phyloP scores from a whole-genome alignment of 2,797 vertebrate species.

The Xenopus petersii region DNA sequence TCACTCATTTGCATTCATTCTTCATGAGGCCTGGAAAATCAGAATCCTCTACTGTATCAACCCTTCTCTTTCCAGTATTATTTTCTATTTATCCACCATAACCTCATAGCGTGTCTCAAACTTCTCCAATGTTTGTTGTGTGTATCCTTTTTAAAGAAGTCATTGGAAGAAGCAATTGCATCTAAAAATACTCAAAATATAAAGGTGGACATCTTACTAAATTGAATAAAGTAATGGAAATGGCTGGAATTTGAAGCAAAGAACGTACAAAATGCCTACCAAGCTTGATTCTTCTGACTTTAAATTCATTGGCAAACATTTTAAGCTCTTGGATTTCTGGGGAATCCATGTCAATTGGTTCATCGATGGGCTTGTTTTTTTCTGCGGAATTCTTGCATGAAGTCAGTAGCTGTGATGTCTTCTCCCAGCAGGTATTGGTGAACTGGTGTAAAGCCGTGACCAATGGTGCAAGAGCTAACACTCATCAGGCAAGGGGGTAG shows the following conservation, averaged over 20 bases:
- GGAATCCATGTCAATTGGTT: conserved; percentile 87
- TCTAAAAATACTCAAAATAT: too few species aligned
- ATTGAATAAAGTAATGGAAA: too few species aligned
- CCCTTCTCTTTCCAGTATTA: too few species aligned
- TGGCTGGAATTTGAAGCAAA: too few species aligned
- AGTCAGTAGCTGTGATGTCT: conserved; percentile 72
- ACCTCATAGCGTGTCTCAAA: too few species aligned
- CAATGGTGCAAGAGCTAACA: conserved; percentile 76
- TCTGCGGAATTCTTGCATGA: conserved; percentile 84
- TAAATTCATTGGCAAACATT: conserved; percentile 97
- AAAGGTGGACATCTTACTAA: too few species aligned
- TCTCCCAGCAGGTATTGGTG: conserved; percentile 84
- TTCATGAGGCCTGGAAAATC: too few species aligned
- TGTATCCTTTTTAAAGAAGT: conserved; percentile 78
- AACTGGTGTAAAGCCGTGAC: conserved; percentile 82
- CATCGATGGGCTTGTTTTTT: conserved; percentile 80
- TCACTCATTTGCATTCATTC: too few species aligned
- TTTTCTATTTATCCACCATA: too few species aligned
- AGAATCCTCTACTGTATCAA: too few species aligned
- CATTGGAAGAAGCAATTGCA: too few species aligned
- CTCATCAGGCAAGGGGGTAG: conserved; percentile 85
- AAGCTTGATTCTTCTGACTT: conserved; percentile 92
- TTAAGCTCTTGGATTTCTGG: conserved; percentile 95
- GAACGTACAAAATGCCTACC: conserved; percentile 64
- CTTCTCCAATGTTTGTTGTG: conserved; percentile 98